These are phyloP conservation scores for Eurypyga helias DNA, from an alignment of 2,113 vertebrate genomes.

Conservation along the genomic window DNA sequence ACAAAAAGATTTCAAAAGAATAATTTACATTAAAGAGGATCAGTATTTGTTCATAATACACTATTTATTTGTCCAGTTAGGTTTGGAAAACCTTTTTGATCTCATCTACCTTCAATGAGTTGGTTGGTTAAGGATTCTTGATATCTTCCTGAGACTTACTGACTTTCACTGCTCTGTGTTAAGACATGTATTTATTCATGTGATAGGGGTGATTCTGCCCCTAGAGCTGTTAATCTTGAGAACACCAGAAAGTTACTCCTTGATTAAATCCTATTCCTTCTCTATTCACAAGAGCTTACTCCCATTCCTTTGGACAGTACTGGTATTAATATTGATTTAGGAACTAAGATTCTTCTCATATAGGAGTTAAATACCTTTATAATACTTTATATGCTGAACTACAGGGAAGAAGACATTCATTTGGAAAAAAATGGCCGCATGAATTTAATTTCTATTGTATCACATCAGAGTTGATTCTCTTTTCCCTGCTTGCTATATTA, in stretches of 20 bases:
- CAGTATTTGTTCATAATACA: neutral
- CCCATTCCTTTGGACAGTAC: neutral
- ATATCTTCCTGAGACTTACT: neutral
- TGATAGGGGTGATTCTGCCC: neutral
- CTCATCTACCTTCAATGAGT: neutral
- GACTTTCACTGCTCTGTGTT: neutral
- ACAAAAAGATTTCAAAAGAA: no score
- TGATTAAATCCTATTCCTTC: neutral
- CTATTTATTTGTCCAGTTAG: neutral
- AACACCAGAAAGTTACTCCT: neutral
- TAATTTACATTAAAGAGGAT: no score
- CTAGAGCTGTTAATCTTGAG: neutral
- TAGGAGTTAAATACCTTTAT: neutral
- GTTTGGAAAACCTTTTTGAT: neutral
- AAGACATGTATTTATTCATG: neutral
- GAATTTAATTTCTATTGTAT: neutral
- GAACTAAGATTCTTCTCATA: neutral
- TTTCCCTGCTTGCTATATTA: neutral
- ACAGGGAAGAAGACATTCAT: neutral
- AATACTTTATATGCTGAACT: neutral
- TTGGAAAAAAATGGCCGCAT: neutral
- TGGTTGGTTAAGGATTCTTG: neutral
- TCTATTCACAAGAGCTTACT: neutral
- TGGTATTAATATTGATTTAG: neutral
- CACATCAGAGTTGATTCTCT: neutral